Evolutionary conservation across 2,888 invertebrate genomes (phyloP).

Genomic region (Limnephilus marmoratus): DNA sequence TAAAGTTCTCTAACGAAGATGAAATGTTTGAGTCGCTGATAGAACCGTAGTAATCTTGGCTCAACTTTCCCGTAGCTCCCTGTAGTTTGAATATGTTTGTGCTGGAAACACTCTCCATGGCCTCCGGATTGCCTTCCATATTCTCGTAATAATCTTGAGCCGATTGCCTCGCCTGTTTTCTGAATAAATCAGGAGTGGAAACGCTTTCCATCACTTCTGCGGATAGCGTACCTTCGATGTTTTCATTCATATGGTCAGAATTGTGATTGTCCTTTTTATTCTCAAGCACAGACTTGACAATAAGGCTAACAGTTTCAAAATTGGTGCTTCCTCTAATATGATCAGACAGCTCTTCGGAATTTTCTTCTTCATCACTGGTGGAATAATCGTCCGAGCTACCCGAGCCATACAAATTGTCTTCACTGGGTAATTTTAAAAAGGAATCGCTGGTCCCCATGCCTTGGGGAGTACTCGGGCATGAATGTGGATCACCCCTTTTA

Average conservation of each 20-base stretch:
- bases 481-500: slow-evolving; percentile 69
- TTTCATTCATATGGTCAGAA: slow-evolving; percentile 16
- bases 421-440: slow-evolving; percentile 72
- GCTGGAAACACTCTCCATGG: neutral
- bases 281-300: slow-evolving; percentile 77
- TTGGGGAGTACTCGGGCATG: slow-evolving; percentile 74
- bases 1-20: neutral
- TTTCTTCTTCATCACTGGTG: slow-evolving; percentile 74
- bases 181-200: slow-evolving; percentile 30
- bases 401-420: slow-evolving; percentile 69
- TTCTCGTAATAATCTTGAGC: neutral
- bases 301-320: slow-evolving; percentile 78
- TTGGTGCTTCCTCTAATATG: slow-evolving; percentile 69
- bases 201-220: slow-evolving; percentile 8
- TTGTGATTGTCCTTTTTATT: slow-evolving; percentile 69
- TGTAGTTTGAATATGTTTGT: neutral
- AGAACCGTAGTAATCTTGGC: neutral
- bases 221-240: neutral
- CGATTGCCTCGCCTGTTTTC: neutral
- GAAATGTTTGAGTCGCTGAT: slow-evolving; percentile 15
- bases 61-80: neutral
- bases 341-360: slow-evolving; percentile 74
- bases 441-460: slow-evolving; percentile 71
- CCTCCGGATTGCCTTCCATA: slow-evolving; percentile 2
- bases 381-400: slow-evolving; percentile 74